These are phyloP conservation scores for Taurulus bubalis DNA, from an alignment of 2,113 vertebrate species.

Conservation along the genomic window DNA sequence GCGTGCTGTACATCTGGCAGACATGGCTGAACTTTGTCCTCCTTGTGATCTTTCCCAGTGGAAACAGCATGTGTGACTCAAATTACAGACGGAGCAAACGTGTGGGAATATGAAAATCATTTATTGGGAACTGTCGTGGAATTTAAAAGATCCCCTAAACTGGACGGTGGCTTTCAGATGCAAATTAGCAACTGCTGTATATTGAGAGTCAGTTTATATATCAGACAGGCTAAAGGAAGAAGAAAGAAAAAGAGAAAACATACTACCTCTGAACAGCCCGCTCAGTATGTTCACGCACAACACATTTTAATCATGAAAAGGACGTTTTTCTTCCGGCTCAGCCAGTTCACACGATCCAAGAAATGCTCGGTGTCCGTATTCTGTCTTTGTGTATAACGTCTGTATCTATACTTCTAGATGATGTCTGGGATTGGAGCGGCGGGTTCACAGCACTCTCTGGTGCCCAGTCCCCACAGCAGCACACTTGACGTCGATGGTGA, in stretches of 20 bases:
- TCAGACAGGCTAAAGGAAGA: background rate
- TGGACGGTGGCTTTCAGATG: background rate
- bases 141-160: background rate
- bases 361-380: background rate
- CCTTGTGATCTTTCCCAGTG: background rate
- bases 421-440: conserved; percentile 61
- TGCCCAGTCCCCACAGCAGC: conserved; percentile 33
- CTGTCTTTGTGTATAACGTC: background rate
- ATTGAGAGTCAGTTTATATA: background rate
- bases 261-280: background rate
- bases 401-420: conserved; percentile 64
- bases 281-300: background rate
- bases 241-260: background rate
- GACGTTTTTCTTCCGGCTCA: too few relatives aligned
- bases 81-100: background rate
- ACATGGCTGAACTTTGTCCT: conserved; percentile 37
- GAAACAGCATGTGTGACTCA: background rate
- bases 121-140: background rate
- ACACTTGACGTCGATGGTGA: conserved; percentile 47
- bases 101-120: background rate
- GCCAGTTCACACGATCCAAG: too few relatives aligned
- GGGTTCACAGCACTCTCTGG: conserved; percentile 46
- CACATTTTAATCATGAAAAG: background rate
- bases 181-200: background rate
- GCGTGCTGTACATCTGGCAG: conserved; percentile 9